These are phyloP conservation scores for Aphidius ervi DNA, from an alignment of 1,140 invertebrate species.

Conservation along the genomic window DNA sequence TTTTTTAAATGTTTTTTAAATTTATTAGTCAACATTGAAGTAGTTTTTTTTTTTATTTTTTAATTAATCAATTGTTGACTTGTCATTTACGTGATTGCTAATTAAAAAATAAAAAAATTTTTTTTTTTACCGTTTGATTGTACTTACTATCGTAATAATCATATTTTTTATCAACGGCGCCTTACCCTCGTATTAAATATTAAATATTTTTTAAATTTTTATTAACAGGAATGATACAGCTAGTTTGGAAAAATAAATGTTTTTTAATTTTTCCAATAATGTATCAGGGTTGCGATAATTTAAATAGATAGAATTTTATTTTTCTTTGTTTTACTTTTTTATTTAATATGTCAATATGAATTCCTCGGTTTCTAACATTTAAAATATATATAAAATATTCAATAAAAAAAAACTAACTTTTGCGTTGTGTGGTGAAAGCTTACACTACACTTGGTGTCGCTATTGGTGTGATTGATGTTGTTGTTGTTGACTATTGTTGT, in stretches of 20 bases:
- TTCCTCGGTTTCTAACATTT: background rate
- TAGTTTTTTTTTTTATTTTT: constrained; percentile 15
- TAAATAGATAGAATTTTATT: background rate
- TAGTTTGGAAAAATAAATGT: too few relatives aligned
- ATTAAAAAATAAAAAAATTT: constrained; percentile 10
- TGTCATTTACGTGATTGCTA: constrained; percentile 8
- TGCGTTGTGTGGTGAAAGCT: constrained; percentile 52
- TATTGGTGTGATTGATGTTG: constrained; percentile 42
- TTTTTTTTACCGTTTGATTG: constrained; percentile 11
- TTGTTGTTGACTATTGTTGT: constrained; percentile 39
- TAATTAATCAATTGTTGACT: constrained; percentile 11
- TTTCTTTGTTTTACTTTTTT: background rate
- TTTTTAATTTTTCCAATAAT: too few relatives aligned
- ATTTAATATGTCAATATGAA: constrained; percentile 5
- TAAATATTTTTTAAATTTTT: too few relatives aligned
- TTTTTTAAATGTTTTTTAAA: constrained; percentile 30
- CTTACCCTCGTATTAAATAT: too few relatives aligned
- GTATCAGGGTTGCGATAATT: too few relatives aligned
- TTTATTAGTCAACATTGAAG: constrained; percentile 42
- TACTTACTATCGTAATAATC: too few relatives aligned
- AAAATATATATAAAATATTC: too few relatives aligned
- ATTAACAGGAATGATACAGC: too few relatives aligned
- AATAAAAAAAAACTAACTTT: constrained; percentile 33
- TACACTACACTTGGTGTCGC: constrained; percentile 54
- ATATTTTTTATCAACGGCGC: too few relatives aligned